Evolutionary conservation across 1,140 invertebrate species (phyloP), one percentile per base, ranked within the genome.

Genomic region (Spodoptera litura): DNA sequence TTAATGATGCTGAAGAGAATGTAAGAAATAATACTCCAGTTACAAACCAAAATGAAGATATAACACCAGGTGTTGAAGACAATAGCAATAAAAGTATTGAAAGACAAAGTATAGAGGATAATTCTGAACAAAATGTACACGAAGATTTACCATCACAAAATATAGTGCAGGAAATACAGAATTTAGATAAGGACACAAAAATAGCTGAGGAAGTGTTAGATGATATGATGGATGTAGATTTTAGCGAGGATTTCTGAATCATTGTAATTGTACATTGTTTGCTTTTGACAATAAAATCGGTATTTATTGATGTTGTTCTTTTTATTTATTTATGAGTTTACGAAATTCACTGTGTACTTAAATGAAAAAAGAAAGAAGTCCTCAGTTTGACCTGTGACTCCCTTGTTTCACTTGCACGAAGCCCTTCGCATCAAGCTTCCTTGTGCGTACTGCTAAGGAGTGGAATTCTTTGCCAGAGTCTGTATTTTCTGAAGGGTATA

Each of bases 151-250:
- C 15, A 20, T 8, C 61, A 20, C 9, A 66, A 25, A 10, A 49
- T 20, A 44, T 13, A 0, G 38, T 6, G 1, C 15, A 66, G 13
- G 58, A 44, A 20, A 13, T 5, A 12, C 2, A 15, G 11, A 12
- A 1, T 66, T 49, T 49, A 38, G 62, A 66, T 12, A 49, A 49
- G 9, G 10, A 49, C 11, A 13, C 8, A 13, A 49, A 73, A 49
- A 15, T 20, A 11, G 55, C 31, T 4, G 72, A 55, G 9, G 53
- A 53, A 15, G 27, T 51, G 1, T 1, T 68, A 61, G 82, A 85
- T 31, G 88, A 91, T 53, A 35, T 91, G 5, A 93, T 93, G 90
- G 92, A 93, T 85, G 81, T 93, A 25, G 90, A 93, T 85, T 93
- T 93, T 81, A 83, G 59, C 85, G 89, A 93, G 31, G 89, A 92